These are phyloP conservation scores for Numida meleagris DNA, from an alignment of 2,113 vertebrate species.

Conservation along the genomic window DNA sequence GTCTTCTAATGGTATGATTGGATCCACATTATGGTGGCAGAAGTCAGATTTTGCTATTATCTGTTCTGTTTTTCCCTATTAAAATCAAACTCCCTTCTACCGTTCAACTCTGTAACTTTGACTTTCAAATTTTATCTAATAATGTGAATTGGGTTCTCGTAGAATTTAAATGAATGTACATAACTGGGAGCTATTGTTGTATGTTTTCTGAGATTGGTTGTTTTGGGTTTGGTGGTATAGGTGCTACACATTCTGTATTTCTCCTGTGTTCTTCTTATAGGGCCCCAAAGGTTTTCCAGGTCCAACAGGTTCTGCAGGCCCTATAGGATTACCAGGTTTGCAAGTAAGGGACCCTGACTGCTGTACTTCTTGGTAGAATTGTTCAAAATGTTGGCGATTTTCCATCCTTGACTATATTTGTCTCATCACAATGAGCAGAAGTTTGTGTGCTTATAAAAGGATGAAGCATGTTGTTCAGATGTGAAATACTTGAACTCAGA, in stretches of 20 bases:
- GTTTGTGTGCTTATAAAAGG: neutral
- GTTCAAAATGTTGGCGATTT: neutral
- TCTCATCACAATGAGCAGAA: neutral
- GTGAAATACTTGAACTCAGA: fast-evolving
- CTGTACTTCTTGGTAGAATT: neutral
- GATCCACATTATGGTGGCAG: neutral
- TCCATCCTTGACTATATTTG: neutral
- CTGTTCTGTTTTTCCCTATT: neutral
- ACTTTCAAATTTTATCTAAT: neutral
- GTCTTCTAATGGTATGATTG: neutral
- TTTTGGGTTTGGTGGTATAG: neutral
- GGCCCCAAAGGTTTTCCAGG: slow-evolving; percentile 82
- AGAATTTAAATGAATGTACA: neutral
- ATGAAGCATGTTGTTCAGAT: neutral
- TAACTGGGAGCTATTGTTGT: neutral
- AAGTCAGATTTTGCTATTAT: neutral
- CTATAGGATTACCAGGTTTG: slow-evolving; percentile 77
- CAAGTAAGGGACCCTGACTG: neutral
- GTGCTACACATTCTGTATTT: neutral
- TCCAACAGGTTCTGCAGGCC: slow-evolving; percentile 76
- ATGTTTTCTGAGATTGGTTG: neutral
- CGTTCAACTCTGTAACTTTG: neutral
- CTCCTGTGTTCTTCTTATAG: slow-evolving; percentile 62
- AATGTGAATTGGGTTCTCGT: neutral
- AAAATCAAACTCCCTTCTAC: neutral